Conservation (phyloP, 2,113 vertebrate genomes). For the Trematocara stigmaticum region DNA sequence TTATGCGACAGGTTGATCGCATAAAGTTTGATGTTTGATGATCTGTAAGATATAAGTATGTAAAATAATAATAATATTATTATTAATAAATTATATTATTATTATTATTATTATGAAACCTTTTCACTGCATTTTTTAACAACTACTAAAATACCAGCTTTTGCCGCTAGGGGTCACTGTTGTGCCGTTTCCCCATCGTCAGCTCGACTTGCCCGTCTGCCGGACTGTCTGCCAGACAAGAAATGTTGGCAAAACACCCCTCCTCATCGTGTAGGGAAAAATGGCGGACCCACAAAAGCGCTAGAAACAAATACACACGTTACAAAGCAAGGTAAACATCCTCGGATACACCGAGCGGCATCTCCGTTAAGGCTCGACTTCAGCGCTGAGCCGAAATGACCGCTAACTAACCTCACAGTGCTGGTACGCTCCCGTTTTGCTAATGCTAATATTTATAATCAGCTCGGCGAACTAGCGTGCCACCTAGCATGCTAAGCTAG, state of each 20-base stretch:
- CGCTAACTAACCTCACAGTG: background rate
- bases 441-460: conserved; percentile 42
- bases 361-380: background rate
- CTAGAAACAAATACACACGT: conserved; percentile 69
- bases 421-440: background rate
- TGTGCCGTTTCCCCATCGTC: background rate
- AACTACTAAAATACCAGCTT: background rate
- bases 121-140: background rate
- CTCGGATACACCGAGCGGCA: conserved; percentile 10
- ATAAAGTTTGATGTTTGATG: too few relatives aligned
- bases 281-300: conserved; percentile 70
- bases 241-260: conserved; percentile 53
- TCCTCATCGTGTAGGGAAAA: conserved; percentile 44
- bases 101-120: background rate
- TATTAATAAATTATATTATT: too few relatives aligned
- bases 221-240: conserved; percentile 25
- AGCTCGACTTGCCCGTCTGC: background rate
- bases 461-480: conserved; percentile 21
- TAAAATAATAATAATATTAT: background rate
- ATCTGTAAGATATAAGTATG: background rate
- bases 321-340: conserved; percentile 67
- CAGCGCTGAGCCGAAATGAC: background rate
- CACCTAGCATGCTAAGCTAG: conserved; percentile 56
- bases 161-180: background rate
- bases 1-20: background rate